These are phyloP conservation scores for Clarias batrachus DNA, from an alignment of 2,113 vertebrate genomes.

Conservation along the genomic window DNA sequence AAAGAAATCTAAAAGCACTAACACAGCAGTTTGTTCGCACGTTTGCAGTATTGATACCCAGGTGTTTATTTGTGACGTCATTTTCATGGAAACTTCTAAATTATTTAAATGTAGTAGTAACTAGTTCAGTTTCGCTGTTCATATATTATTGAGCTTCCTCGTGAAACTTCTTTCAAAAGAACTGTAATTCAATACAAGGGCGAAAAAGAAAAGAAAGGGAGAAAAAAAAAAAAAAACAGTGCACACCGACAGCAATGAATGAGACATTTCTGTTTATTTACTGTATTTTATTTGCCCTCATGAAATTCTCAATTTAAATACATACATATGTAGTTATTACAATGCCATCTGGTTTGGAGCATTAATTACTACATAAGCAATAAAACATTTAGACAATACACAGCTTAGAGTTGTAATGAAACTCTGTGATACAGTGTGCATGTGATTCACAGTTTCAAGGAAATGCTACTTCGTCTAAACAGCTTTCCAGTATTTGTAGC, in stretches of 20 bases:
- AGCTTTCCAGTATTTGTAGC: background rate
- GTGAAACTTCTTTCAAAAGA: background rate
- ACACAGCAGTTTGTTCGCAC: background rate
- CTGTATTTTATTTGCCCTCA: background rate
- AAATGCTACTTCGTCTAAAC: background rate
- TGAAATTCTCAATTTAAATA: background rate
- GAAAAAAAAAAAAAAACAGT: background rate
- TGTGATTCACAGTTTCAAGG: background rate
- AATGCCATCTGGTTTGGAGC: background rate
- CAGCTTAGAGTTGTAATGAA: background rate
- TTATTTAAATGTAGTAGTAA: background rate
- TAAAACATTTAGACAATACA: background rate
- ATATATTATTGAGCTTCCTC: background rate
- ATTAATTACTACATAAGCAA: background rate
- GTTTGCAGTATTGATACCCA: background rate
- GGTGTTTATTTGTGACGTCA: background rate
- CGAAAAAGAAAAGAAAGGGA: background rate
- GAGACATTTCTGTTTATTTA: background rate
- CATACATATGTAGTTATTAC: background rate
- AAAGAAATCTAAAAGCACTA: constrained; percentile 26
- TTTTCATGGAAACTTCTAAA: background rate
- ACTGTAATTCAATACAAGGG: background rate
- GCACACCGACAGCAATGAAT: background rate
- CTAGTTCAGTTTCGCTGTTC: background rate
- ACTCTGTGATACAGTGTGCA: background rate